Conservation (phyloP, 2,797 vertebrate species). For the Phoxinus dragarum region DNA sequence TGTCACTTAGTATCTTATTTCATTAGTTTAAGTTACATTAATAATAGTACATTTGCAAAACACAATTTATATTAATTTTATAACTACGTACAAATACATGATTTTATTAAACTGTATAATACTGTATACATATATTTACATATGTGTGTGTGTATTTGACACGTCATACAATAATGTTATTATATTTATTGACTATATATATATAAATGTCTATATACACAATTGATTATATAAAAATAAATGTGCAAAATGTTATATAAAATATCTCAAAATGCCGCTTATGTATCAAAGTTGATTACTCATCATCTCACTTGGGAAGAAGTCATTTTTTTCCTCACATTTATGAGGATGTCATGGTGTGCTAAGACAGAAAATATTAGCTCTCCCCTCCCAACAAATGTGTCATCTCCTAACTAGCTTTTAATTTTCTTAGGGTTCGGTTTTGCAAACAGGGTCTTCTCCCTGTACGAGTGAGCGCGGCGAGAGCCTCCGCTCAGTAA, state of each 20-base stretch:
- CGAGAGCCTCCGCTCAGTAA: slow-evolving; percentile 44
- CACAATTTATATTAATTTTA: neutral
- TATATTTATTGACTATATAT: neutral
- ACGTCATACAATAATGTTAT: neutral
- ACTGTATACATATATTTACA: neutral
- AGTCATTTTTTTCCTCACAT: neutral
- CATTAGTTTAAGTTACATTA: neutral
- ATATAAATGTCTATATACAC: too few relatives aligned
- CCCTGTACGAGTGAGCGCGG: slow-evolving; percentile 41
- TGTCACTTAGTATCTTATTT: neutral
- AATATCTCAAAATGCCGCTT: neutral
- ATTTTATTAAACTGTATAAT: neutral
- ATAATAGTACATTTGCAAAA: neutral
- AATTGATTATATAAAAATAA: too few relatives aligned
- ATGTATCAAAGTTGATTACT: slow-evolving; percentile 9
- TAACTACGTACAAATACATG: neutral
- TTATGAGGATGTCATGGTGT: slow-evolving; percentile 26
- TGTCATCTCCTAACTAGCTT: slow-evolving; percentile 51
- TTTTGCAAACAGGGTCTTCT: slow-evolving; percentile 52
- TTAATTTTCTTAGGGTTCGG: slow-evolving; percentile 27
- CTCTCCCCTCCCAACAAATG: slow-evolving; percentile 4
- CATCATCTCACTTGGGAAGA: slow-evolving; percentile 8
- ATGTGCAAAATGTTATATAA: neutral
- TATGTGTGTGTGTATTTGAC: neutral
- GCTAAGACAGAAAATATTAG: slow-evolving; percentile 42